Percentiles rank a stretch among this genome's conserved stretches.
These are phyloP conservation scores for Taeniopygia guttata DNA, from an alignment of 2,797 vertebrate genomes.

Conservation along the genomic window DNA sequence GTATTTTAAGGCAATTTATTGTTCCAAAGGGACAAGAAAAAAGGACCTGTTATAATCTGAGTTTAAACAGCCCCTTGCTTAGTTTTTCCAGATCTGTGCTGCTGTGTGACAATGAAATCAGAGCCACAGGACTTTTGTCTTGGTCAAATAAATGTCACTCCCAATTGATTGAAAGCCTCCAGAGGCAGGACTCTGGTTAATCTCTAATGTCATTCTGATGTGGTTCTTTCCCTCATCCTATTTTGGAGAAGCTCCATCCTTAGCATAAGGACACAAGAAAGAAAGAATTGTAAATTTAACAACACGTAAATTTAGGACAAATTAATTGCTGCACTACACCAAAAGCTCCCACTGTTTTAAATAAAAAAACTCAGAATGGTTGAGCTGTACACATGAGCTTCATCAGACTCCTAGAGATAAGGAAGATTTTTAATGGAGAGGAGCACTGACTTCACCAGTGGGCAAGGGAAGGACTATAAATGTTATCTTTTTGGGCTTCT, in stretches of 20 bases:
- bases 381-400: background rate
- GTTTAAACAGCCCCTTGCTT: slow-evolving; percentile 41
- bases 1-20: slow-evolving; percentile 72
- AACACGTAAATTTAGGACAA: background rate
- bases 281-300: background rate
- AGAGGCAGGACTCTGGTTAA: background rate
- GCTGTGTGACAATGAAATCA: slow-evolving; percentile 6
- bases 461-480: background rate
- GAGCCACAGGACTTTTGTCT: slow-evolving; percentile 23
- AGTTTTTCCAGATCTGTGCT: slow-evolving; percentile 8
- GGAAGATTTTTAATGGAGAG: background rate
- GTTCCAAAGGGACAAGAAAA: slow-evolving; percentile 51
- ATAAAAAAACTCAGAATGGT: background rate
- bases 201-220: background rate
- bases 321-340: background rate
- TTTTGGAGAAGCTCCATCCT: background rate
- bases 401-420: background rate
- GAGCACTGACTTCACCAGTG: background rate
- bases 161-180: background rate
- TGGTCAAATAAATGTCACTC: slow-evolving; percentile 32
- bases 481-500: background rate
- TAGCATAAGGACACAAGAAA: background rate
- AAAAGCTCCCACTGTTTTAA: background rate
- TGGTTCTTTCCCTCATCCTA: background rate
- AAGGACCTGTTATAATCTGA: slow-evolving; percentile 53